Evolutionary conservation across 2,888 invertebrate genomes (phyloP), one percentile per base, ranked within the genome.

Genomic region (Notodonta ziczac): DNA sequence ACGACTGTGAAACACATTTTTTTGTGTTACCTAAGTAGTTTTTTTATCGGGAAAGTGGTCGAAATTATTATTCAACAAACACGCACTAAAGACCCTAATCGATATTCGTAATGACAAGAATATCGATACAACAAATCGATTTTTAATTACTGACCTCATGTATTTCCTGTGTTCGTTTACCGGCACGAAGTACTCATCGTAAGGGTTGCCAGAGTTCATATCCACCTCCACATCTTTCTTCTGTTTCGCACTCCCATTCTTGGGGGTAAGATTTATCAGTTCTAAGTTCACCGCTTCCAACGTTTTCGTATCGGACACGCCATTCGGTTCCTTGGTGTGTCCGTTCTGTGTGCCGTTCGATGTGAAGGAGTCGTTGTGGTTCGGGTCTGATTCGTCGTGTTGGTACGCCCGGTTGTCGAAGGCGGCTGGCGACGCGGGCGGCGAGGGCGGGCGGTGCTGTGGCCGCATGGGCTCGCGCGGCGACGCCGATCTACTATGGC

Each of bases 151-250:
- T 89, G 85, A 97, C 97, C 97, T 96, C 94, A 97, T 97, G 84
- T 96, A 97, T 91, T 97, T 97, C 83, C 96, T 95, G 87, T 97
- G 97, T 82, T 97, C 97, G 84, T 97, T 97, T 69, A 97, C 97
- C 42, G 97, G 97, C 67, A 97, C 97, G 85, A 97, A 97, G 88
- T 97, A 97, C 80, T 97, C 97, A 79, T 97, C 97, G 85, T 97
- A 97, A 6, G 96, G 96, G 84, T 96, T 96, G 46, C 95, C 94
- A 32, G 95, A 93, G 71, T 95, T 95, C 76, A 95, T 94, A 69
- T 96, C 95, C 0, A 95, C 94, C 68, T 95, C 95, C 6, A 95
- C 95, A 62, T 95, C 96, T 83, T 95, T 96, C 86, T 96, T 96
- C 74, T 56, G 56, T 44, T 94, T 95, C 2, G 94, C 88, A 61